Evolutionary conservation across 2,888 invertebrate genomes (phyloP).

Genomic region (Anthophora plumipes): DNA sequence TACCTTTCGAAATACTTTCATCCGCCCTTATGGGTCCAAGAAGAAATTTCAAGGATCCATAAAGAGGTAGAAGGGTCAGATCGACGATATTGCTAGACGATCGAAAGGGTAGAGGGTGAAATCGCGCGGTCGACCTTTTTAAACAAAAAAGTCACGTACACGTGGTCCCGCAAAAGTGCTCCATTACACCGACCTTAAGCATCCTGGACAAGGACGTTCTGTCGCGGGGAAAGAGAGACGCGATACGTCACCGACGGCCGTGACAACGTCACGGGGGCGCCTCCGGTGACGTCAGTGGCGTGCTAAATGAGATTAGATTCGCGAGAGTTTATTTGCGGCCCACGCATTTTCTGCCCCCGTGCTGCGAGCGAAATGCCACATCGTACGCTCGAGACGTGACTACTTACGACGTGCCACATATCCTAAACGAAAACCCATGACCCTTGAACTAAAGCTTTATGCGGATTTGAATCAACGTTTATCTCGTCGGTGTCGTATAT

Average conservation of each 20-base stretch:
- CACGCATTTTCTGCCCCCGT: conserved; percentile 55
- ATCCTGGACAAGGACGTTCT: conserved; percentile 68
- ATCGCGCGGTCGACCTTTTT: conserved; percentile 8
- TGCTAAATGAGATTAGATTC: conserved; percentile 71
- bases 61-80: neutral
- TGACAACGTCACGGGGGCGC: conserved; percentile 69
- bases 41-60: neutral
- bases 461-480: neutral
- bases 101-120: conserved; percentile 18
- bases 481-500: neutral
- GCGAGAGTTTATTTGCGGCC: conserved; percentile 65
- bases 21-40: neutral
- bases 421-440: conserved; percentile 4
- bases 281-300: conserved; percentile 71
- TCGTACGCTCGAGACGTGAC: conserved; percentile 21
- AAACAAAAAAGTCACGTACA: conserved; percentile 44
- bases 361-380: conserved; percentile 28
- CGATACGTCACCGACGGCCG: conserved; percentile 63
- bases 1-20: too few relatives aligned
- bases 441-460: conserved; percentile 8
- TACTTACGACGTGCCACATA: conserved; percentile 14
- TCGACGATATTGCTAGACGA: neutral
- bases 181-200: conserved; percentile 65
- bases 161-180: conserved; percentile 43
- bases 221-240: conserved; percentile 10